Base-by-base conservation (phyloP, 2,113 vertebrate genomes). In the Brienomyrus longianalis region DNA sequence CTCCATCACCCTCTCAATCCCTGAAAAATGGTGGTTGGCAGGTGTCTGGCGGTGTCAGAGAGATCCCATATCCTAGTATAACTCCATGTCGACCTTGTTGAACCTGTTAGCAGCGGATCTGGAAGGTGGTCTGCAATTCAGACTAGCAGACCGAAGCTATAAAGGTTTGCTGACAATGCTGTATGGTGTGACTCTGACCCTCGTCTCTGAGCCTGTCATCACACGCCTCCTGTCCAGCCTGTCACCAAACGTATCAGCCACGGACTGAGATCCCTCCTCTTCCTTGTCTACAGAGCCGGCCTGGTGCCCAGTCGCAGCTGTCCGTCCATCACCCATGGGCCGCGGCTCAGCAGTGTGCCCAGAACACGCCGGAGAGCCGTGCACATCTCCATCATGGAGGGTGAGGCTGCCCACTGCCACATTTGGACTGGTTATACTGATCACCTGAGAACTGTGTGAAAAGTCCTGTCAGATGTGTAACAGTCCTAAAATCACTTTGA, bases 371-470 rank as follows among this genome's bases (percentile, higher is more conserved):
- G 98, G 93, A 98, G 98, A 96, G 98, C 98, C 0, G 98, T 99
- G 3, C 98, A 99, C 93, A 99, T 99, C 94, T 99, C 98, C 91
- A 99, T 99, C 95, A 99, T 99, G 98, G 98, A 99, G 96, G 98
- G 98, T 99, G 95, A 94, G 94, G 1, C 3, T 77, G 39, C 43
- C 62, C 52, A 70, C 86, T 39, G n/a, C 80, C 15, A 13, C 27
- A 52, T n/a, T 84, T 19, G 43, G 43, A 47, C 21, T 84, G 83
- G 45, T 84, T 21, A 48, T 21, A 84, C 19, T 23, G 8, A 3
- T 48, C 83, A 48, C 35, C 35, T 84, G 74, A 43, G 35, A 43
- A 35, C 70, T 77, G 45, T n/a, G 7, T 83, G 80, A 47, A n/a
- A 45, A 1, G 13, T 77, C 15, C 70, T 77, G 70, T 77, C 66